These are phyloP conservation scores for Andrena fulva DNA, from an alignment of 2,888 invertebrate species.

Conservation along the genomic window DNA sequence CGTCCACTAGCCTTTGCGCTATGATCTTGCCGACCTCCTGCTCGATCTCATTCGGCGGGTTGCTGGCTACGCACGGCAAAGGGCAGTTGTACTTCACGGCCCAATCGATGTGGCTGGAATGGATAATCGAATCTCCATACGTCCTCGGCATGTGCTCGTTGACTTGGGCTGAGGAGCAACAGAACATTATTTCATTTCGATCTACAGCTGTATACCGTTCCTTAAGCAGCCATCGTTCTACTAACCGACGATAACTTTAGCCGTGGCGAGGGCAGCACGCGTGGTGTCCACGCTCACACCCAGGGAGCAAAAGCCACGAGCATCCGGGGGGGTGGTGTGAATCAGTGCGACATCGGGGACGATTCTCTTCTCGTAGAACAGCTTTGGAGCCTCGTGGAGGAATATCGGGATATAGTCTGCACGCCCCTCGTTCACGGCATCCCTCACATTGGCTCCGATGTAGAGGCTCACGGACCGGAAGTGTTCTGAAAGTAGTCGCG, in stretches of 20 bases:
- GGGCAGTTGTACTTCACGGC: constrained; percentile 85
- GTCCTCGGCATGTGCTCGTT: constrained; percentile 88
- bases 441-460: constrained; percentile 86
- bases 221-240: constrained; percentile 19
- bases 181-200: neutral
- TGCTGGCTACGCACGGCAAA: constrained; percentile 84
- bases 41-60: constrained; percentile 85
- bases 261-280: constrained; percentile 86
- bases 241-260: constrained; percentile 87
- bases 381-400: constrained; percentile 87
- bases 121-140: constrained; percentile 87
- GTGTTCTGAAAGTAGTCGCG: constrained; percentile 83
- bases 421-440: constrained; percentile 86
- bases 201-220: neutral
- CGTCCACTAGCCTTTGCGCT: constrained; percentile 87
- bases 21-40: constrained; percentile 87
- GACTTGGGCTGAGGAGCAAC: constrained; percentile 83
- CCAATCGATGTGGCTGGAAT: constrained; percentile 88
- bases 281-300: constrained; percentile 88
- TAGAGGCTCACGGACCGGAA: constrained; percentile 88
- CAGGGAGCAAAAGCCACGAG: constrained; percentile 88
- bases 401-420: constrained; percentile 88
- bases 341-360: constrained; percentile 86
- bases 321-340: constrained; percentile 87
- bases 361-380: constrained; percentile 87